Evolutionary conservation across 2,113 vertebrate genomes (phyloP).

Genomic region (Otocyon megalotis): DNA sequence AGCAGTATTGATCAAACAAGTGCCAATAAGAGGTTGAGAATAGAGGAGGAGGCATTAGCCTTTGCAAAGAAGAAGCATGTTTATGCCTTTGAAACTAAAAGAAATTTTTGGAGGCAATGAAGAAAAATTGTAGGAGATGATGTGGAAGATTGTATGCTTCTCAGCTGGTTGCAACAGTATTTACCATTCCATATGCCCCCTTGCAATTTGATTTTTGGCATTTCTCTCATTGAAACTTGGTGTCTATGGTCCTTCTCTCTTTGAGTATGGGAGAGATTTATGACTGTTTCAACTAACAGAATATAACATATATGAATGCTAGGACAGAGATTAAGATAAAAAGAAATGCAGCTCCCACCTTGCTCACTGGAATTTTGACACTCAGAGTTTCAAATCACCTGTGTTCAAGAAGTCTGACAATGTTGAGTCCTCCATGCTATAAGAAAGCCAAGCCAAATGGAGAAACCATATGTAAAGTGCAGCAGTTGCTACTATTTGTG

Average conservation of each 20-base stretch:
- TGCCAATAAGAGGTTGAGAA: too few species aligned
- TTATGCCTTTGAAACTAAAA: too few species aligned
- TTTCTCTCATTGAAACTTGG: neutral
- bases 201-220: neutral
- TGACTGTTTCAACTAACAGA: neutral
- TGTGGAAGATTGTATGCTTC: too few species aligned
- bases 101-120: too few species aligned
- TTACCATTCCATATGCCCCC: neutral
- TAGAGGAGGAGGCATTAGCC: too few species aligned
- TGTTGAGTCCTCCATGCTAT: neutral
- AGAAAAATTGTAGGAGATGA: too few species aligned
- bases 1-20: too few species aligned
- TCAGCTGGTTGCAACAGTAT: neutral
- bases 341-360: neutral
- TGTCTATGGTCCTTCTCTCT: neutral
- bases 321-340: neutral
- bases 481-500: neutral
- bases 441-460: neutral
- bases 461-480: neutral
- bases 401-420: neutral
- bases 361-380: neutral
- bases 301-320: neutral
- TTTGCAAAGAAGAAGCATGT: too few species aligned
- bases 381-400: neutral
- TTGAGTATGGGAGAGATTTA: neutral